Conservation (phyloP, 2,797 vertebrate genomes). For the Acrocephalus scirpaceus region DNA sequence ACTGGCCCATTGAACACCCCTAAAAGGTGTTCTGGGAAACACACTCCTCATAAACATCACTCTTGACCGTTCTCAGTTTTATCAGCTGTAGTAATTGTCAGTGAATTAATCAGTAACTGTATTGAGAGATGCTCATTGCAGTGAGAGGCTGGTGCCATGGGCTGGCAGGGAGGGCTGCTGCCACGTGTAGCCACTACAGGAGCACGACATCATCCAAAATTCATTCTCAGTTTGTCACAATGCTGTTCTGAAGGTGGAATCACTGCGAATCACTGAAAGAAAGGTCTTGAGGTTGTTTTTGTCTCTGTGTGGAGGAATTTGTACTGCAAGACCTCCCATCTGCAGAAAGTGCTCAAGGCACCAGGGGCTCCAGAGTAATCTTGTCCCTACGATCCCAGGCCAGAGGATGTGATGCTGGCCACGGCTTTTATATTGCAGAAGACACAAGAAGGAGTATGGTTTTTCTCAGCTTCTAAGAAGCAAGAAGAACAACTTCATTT, state of each 20-base stretch:
- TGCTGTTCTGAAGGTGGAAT: not conserved
- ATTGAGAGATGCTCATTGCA: not conserved
- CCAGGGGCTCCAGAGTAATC: not conserved
- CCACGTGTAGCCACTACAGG: not conserved
- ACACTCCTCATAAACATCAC: not conserved
- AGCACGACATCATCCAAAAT: not conserved
- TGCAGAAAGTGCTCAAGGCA: not conserved
- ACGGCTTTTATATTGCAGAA: not conserved
- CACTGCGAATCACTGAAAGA: not conserved
- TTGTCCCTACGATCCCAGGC: not conserved
- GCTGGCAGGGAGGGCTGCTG: not conserved
- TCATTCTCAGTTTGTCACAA: rapidly evolving
- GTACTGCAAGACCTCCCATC: not conserved
- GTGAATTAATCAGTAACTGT: not conserved
- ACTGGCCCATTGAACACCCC: not conserved
- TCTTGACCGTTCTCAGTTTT: not conserved
- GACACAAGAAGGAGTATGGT: not conserved
- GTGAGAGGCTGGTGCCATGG: rapidly evolving
- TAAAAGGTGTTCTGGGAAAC: not conserved
- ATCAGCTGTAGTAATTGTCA: not conserved
- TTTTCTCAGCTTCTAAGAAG: not conserved
- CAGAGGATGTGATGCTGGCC: rapidly evolving
- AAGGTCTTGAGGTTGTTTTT: not conserved
- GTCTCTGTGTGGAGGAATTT: not conserved
- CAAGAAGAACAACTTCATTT: not conserved